phyloP scores from a whole-genome alignment of 2,797 vertebrate species.

The Halcyon chelicuti region DNA sequence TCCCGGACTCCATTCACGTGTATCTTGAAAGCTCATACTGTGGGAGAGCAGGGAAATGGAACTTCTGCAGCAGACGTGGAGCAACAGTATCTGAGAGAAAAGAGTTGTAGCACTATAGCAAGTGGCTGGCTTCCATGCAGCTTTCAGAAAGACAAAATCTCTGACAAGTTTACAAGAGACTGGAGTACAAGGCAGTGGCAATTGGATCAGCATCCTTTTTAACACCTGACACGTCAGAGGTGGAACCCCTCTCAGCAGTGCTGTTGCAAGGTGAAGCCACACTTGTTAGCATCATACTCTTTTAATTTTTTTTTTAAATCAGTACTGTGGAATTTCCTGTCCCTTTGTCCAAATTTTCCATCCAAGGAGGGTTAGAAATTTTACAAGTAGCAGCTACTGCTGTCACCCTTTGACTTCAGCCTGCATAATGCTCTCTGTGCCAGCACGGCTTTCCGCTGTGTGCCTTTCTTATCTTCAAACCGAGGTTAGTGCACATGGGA shows the following conservation, averaged over 20 bases:
- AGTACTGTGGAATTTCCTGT: neutral
- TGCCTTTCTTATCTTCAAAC: slow-evolving; percentile 4
- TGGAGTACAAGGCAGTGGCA: neutral
- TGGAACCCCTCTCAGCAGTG: neutral
- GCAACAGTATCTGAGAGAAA: neutral
- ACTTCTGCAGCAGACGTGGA: neutral
- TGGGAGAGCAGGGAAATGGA: neutral
- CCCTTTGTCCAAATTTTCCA: neutral
- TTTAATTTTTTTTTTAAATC: neutral
- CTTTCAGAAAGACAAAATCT: neutral
- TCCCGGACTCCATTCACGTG: neutral
- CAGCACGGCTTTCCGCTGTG: neutral
- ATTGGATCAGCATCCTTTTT: neutral
- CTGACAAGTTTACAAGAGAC: neutral
- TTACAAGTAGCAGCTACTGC: neutral
- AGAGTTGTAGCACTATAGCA: neutral
- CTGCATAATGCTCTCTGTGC: neutral
- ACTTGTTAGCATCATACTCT: neutral
- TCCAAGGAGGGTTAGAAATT: neutral
- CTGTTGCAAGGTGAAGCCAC: neutral
- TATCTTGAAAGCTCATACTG: neutral
- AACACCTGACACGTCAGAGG: neutral
- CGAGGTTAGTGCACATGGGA: neutral
- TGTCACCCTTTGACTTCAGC: neutral
- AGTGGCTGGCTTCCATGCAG: neutral